Conservation (phyloP, 1,140 invertebrate species). For the Drosophila rufa region DNA sequence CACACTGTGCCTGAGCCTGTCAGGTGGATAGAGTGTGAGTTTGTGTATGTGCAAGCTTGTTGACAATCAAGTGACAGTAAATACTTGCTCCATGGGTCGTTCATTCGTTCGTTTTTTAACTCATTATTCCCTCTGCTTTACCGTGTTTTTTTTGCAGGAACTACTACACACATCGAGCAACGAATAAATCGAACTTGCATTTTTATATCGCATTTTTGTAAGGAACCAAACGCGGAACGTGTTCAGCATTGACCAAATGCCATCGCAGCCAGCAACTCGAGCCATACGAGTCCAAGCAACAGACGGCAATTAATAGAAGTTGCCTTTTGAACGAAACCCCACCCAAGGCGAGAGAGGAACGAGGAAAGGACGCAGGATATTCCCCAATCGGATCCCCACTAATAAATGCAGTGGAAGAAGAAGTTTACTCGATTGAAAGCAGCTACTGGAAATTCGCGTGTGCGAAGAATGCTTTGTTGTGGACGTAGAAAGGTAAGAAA, state of each 20-base stretch:
- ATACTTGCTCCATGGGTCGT: constrained; percentile 59
- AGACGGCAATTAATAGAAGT: constrained; percentile 41
- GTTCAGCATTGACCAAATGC: constrained; percentile 56
- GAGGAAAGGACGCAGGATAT: constrained; percentile 40
- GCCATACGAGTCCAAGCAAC: constrained; percentile 16
- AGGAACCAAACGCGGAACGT: constrained; percentile 35
- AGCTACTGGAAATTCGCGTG: constrained; percentile 89
- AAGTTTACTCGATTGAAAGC: constrained; percentile 91
- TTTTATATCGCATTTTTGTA: constrained; percentile 60
- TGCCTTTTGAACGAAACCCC: constrained; percentile 30
- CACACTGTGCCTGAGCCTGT: constrained; percentile 17
- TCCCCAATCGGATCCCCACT: constrained; percentile 80
- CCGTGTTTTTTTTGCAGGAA: constrained; percentile 44
- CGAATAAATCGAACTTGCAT: constrained; percentile 73
- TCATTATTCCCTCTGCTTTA: constrained; percentile 10
- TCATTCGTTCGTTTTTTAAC: constrained; percentile 16
- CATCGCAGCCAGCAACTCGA: constrained; percentile 15
- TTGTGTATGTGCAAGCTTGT: constrained; percentile 45
- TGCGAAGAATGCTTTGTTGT: constrained; percentile 94
- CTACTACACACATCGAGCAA: constrained; percentile 57
- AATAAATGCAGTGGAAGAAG: constrained; percentile 90
- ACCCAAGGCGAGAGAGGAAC: constrained; percentile 33
- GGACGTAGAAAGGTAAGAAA: constrained; percentile 92
- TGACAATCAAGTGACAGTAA: constrained; percentile 77
- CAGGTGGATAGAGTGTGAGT: neutral